Evolutionary conservation across 1,140 invertebrate species (phyloP), one percentile per base, ranked within the genome.

Genomic region (Rhysida immarginata): DNA sequence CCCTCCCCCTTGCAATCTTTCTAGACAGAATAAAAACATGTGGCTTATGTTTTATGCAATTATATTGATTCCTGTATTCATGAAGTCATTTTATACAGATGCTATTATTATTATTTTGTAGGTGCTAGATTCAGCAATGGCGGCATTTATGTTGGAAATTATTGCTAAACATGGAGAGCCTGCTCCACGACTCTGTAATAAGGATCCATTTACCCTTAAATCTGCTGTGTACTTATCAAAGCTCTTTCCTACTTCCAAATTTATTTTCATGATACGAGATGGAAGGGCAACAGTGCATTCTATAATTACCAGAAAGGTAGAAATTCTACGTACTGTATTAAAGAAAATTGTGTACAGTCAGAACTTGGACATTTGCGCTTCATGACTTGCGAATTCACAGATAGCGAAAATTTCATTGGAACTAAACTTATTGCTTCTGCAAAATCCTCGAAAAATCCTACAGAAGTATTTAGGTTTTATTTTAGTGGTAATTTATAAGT

Each of bases 231-330:
- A 82, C 61, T 68, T 83, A 35, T 69, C 74, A 13, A 66, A 77
- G 61, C 60, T 79, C 45, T 84, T 84, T 64, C 81, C 82, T 5
- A 76, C 79, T 60, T 71, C 93, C 29, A 98, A 97, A 74, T 99
- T 96, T 74, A 78, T 99, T 62, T 90, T 98, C 69, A 96, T 99
- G 91, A 83, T 96, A 50, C 80, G 96, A 60, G 96, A 99, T 70
- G 96, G 96, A 2, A 78, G 96, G 54, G 95, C 95, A 26, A 95
- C 92, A 11, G 93, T 96, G 51, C 93, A 99, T 76, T 98, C 95
- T 51, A 96, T 96, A 68, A 89, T 96, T 70, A 87, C 87, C n/a
- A 78, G 94, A 66, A 89, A 93, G 79, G 85, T 85, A 67, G n/a
- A n/a, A n/a, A n/a, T n/a, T n/a, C n/a, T n/a, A n/a, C n/a, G n/a